These are phyloP conservation scores for Pitta sordida DNA, from an alignment of 2,113 vertebrate species.

Conservation along the genomic window DNA sequence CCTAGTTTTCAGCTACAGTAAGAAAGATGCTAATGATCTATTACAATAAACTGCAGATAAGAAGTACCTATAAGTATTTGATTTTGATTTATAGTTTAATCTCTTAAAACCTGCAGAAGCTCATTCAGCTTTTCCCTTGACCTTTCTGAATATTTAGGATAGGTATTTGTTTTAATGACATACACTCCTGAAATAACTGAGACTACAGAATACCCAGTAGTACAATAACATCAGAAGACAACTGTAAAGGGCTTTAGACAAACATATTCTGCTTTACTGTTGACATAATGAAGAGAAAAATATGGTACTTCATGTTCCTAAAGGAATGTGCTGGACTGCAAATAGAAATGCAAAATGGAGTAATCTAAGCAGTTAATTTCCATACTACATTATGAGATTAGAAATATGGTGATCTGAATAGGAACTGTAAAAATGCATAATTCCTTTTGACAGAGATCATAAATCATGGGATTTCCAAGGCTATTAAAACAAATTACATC, in stretches of 20 bases:
- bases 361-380: conserved; percentile 29
- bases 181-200: background rate
- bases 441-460: conserved; percentile 35
- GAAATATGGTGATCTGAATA: conserved; percentile 29
- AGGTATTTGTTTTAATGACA: background rate
- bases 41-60: background rate
- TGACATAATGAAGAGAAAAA: background rate
- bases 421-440: conserved; percentile 31
- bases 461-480: conserved; percentile 39
- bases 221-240: background rate
- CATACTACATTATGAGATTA: conserved; percentile 26
- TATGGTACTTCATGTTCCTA: background rate
- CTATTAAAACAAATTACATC: conserved; percentile 45
- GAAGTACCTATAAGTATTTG: background rate
- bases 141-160: background rate
- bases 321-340: background rate
- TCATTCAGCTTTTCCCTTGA: background rate
- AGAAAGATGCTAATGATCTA: background rate
- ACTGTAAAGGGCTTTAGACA: background rate
- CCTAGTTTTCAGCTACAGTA: background rate
- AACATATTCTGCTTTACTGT: background rate
- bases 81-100: background rate
- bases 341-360: conserved; percentile 6
- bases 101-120: background rate
- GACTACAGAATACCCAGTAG: background rate